Conservation (phyloP, 2,113 vertebrate genomes). For the Ctenomys sociabilis region DNA sequence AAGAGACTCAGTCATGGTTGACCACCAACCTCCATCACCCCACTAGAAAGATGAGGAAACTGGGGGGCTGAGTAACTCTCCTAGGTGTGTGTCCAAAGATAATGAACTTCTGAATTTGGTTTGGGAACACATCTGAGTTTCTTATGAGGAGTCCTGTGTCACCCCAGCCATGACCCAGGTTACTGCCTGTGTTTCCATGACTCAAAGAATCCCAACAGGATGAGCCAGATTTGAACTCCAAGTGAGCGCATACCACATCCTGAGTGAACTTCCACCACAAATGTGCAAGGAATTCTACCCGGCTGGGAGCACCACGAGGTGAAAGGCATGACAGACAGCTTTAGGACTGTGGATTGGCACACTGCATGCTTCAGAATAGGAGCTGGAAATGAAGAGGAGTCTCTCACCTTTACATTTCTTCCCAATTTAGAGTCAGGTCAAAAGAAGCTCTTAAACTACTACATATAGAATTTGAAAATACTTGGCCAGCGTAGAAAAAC, state of each 20-base stretch:
- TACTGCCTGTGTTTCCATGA: background rate
- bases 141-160: background rate
- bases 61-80: background rate
- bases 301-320: fast-evolving
- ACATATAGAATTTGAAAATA: background rate
- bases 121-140: background rate
- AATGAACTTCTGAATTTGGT: background rate
- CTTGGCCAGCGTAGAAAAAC: background rate
- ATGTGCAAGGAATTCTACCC: background rate
- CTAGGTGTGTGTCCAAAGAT: background rate
- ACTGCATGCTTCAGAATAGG: background rate
- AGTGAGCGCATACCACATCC: background rate
- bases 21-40: background rate
- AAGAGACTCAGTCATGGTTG: background rate
- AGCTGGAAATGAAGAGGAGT: background rate
- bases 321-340: fast-evolving
- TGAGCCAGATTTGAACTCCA: too few relatives aligned
- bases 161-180: background rate
- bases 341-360: background rate
- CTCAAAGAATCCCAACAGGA: background rate
- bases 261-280: too few relatives aligned
- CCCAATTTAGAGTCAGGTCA: background rate
- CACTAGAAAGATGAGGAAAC: background rate
- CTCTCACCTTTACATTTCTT: background rate
- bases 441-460: slow-evolving; percentile 21